These are phyloP conservation scores for Poeciliopsis occidentalis DNA, from an alignment of 2,113 vertebrate species.

Conservation along the genomic window DNA sequence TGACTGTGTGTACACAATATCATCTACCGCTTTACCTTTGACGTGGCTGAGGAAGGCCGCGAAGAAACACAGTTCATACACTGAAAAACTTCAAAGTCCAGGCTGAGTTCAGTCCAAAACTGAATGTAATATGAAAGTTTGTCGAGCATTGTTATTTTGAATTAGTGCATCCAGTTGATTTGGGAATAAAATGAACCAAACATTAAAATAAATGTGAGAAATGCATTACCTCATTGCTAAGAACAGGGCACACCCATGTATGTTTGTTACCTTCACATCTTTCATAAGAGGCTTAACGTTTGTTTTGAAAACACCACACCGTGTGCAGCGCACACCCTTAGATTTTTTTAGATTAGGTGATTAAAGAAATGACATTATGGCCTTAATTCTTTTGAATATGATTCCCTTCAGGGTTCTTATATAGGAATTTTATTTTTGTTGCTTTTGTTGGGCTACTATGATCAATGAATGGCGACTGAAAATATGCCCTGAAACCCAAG, in stretches of 20 bases:
- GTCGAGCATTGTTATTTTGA: too few species aligned
- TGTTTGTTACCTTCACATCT: conserved; percentile 16
- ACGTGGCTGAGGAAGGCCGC: not conserved
- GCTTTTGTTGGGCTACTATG: too few species aligned
- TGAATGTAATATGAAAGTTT: not conserved
- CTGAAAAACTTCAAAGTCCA: not conserved
- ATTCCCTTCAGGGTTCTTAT: not conserved
- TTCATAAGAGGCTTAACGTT: conserved; percentile 32
- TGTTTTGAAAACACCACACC: not conserved
- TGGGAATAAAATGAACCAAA: not conserved
- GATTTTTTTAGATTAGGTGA: not conserved
- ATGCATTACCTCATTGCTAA: too few species aligned
- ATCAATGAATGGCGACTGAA: not conserved
- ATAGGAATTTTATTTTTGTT: not conserved
- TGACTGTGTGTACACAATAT: not conserved
- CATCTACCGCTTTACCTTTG: not conserved
- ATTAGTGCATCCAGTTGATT: not conserved
- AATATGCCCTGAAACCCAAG: not conserved
- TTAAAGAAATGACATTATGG: not conserved
- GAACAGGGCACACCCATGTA: not conserved
- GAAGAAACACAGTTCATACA: not conserved
- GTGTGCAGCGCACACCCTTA: not conserved
- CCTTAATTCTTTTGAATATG: too few species aligned
- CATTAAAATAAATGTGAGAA: fast-evolving
- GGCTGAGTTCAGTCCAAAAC: not conserved